These are phyloP conservation scores for Helleia helle DNA, from an alignment of 2,888 invertebrate genomes.

Conservation along the genomic window DNA sequence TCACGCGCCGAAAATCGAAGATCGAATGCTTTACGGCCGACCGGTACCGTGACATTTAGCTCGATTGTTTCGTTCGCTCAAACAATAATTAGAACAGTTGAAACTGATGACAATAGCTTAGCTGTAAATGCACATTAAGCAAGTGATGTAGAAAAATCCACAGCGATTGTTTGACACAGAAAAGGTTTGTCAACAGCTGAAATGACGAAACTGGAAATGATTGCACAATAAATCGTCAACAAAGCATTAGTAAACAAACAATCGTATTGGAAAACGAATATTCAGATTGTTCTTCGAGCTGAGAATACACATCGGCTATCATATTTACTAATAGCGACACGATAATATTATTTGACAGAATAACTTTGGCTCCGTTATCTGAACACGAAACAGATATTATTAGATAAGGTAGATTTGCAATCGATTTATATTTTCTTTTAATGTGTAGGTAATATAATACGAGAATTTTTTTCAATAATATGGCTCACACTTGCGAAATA, in stretches of 20 bases:
- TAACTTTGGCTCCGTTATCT: conserved; percentile 7
- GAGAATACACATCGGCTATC: not conserved
- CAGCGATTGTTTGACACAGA: conserved; percentile 42
- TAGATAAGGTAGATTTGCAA: not conserved
- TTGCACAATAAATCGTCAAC: conserved; percentile 56
- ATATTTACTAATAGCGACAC: not conserved
- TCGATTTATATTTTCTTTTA: not conserved
- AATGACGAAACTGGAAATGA: conserved; percentile 41
- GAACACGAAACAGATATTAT: not conserved
- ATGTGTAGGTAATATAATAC: too few species aligned
- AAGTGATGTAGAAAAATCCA: conserved; percentile 36
- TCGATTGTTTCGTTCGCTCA: conserved; percentile 31
- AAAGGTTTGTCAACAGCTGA: conserved; percentile 42
- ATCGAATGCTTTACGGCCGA: conserved; percentile 27
- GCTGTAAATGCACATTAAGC: conserved; percentile 35
- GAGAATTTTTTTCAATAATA: too few species aligned
- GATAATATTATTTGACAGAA: conserved; percentile 9
- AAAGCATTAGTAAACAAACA: conserved; percentile 52
- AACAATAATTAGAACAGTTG: conserved; percentile 25
- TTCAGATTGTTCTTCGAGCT: conserved; percentile 36
- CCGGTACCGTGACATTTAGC: conserved; percentile 23
- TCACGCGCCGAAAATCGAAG: conserved; percentile 39
- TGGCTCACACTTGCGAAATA: too few species aligned
- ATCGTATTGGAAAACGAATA: conserved; percentile 28
- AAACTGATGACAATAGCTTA: conserved; percentile 33